phyloP scores from a whole-genome alignment of 2,797 vertebrate genomes.

The Nannoperca obscura region DNA sequence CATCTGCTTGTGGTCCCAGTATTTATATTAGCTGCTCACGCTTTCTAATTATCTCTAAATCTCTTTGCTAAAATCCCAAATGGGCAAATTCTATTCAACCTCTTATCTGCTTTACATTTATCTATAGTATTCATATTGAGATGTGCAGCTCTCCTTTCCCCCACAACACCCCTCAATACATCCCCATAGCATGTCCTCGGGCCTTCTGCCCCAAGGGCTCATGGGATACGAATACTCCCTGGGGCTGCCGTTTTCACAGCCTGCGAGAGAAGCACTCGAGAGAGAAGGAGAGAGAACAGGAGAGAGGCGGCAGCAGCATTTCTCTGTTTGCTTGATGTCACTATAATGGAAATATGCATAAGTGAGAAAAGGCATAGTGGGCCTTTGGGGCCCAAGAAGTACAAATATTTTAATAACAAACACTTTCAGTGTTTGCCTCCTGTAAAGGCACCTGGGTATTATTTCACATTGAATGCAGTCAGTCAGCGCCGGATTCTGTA shows the following conservation, averaged over 20 bases:
- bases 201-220: slow-evolving; percentile 82
- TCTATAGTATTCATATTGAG: slow-evolving; percentile 68
- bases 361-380: slow-evolving; percentile 78
- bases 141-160: slow-evolving; percentile 49
- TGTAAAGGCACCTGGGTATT: slow-evolving; percentile 78
- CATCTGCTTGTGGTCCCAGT: slow-evolving; percentile 30
- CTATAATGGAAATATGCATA: slow-evolving; percentile 83
- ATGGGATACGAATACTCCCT: slow-evolving; percentile 79
- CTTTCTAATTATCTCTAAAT: slow-evolving; percentile 54
- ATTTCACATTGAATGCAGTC: slow-evolving; percentile 73
- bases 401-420: slow-evolving; percentile 87
- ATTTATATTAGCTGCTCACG: slow-evolving; percentile 15
- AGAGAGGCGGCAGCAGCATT: slow-evolving; percentile 68
- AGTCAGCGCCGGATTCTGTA: slow-evolving; percentile 57
- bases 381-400: slow-evolving; percentile 81
- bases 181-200: slow-evolving; percentile 77
- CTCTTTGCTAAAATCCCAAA: slow-evolving; percentile 71
- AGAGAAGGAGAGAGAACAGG: slow-evolving; percentile 67
- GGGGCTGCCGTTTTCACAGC: slow-evolving; percentile 77
- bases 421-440: slow-evolving; percentile 81
- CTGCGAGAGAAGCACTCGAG: slow-evolving; percentile 77
- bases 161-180: slow-evolving; percentile 58
- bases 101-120: slow-evolving; percentile 68
- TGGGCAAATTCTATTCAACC: slow-evolving; percentile 58
- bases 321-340: slow-evolving; percentile 83